Base-by-base conservation (phyloP, 2,888 invertebrate genomes). In the Lasioglossum lativentre region DNA sequence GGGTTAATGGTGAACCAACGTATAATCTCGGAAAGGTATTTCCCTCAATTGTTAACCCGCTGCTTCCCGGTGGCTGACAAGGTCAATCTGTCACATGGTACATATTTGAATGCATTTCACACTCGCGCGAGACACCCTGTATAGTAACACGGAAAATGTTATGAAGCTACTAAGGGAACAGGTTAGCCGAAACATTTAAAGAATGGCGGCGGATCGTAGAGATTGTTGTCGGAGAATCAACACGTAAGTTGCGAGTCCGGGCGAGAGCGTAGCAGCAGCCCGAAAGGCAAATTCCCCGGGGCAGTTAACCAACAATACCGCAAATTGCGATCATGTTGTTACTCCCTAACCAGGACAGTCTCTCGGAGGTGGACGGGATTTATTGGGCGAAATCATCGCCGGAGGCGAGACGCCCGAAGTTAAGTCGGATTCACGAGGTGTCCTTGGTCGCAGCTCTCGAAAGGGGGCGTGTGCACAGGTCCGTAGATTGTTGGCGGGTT, bases 351-450 rank as follows among this genome's bases (percentile, higher is more conserved):
- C n/a, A 66, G 63, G n/a, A 16, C 63, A 72, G 75, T 71, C 34
- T 5, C 76, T 68, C 66, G 68, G n/a, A n/a, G n/a, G 71, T 66
- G 52, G 74, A 82, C 68, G 38, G 82, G 78, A 88, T 85, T 86
- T 88, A 89, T 89, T 40, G 80, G 19, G 3, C 83, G 74, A 83
- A 70, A 87, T 85, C 79, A 86, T 88, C 83, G 84, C 76, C 82
- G 74, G 56, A 68, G 86, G 82, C 80, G 59, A 23, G n/a, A n/a
- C n/a, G 78, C 42, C 38, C n/a, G 77, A 77, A 89, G 87, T 90
- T 86, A 87, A 86, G 71, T 74, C 63, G 80, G 47, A 87, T 86
- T 89, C 87, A 86, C 84, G 83, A 88, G 80, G 88, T 90, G 87
- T 90, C 85, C 75, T 82, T 86, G 56, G 70, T 77, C 78, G 75